Percentiles rank a stretch among this genome's conserved stretches.
Conservation (phyloP, 2,797 vertebrate genomes). For the Pteropus rufus region DNA sequence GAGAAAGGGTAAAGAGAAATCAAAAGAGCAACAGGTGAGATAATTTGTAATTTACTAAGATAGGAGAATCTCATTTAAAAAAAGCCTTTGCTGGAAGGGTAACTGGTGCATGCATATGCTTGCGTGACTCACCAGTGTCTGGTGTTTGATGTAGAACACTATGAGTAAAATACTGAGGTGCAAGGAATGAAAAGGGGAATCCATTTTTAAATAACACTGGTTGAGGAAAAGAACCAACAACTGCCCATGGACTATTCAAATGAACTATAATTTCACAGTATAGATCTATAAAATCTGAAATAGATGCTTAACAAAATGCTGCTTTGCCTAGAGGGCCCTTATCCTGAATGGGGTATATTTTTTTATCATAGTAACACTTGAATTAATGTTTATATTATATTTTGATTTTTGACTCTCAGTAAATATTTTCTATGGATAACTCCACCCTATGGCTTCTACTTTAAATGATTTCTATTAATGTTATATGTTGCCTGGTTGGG, state of each 20-base stretch:
- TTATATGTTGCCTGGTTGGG: background rate
- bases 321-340: background rate
- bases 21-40: background rate
- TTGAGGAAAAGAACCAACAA: background rate
- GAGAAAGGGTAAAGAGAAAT: background rate
- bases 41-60: background rate
- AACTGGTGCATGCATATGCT: background rate
- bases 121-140: background rate
- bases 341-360: background rate
- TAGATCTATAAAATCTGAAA: background rate
- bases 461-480: conserved; percentile 53
- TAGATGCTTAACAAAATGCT: conserved; percentile 31
- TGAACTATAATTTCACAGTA: background rate
- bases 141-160: background rate
- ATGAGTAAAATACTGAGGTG: background rate
- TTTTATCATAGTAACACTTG: background rate
- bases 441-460: conserved; percentile 24
- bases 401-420: conserved; percentile 52
- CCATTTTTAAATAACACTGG: background rate
- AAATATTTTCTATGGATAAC: conserved; percentile 42
- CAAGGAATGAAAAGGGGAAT: background rate
- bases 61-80: background rate
- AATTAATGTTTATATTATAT: conserved; percentile 34
- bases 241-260: background rate
- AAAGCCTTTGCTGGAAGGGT: background rate